phyloP scores from a whole-genome alignment of 2,888 invertebrate genomes.

The Macroteleia sp. region DNA sequence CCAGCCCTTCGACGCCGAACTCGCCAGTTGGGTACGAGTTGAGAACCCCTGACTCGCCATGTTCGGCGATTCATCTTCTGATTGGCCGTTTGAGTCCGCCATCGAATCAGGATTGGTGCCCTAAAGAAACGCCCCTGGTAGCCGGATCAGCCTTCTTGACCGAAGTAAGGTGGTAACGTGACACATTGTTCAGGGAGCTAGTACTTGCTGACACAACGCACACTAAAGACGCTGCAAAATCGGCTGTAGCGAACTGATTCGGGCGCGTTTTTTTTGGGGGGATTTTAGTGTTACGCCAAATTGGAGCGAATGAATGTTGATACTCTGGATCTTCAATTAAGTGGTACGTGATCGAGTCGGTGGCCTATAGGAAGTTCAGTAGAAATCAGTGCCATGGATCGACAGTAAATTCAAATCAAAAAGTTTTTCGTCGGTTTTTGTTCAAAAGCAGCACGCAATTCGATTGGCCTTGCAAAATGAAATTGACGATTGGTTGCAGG shows the following conservation, averaged over 20 bases:
- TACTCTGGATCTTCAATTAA: too few species aligned
- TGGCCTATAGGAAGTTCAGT: too few species aligned
- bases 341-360: too few species aligned
- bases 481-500: too few species aligned
- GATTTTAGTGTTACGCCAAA: background rate
- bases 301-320: background rate
- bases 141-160: conserved; percentile 69
- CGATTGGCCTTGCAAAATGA: too few species aligned
- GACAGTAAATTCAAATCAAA: too few species aligned
- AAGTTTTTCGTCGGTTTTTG: too few species aligned
- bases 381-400: too few species aligned
- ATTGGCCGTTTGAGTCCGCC: conserved; percentile 70
- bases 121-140: conserved; percentile 70
- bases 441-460: too few species aligned
- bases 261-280: background rate
- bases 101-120: conserved; percentile 69
- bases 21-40: conserved; percentile 56
- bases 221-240: conserved; percentile 69
- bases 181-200: conserved; percentile 70
- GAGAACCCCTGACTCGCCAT: conserved; percentile 82
- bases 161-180: conserved; percentile 52
- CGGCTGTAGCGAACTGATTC: background rate
- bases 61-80: conserved; percentile 69
- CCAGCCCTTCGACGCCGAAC: conserved; percentile 48
- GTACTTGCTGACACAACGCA: conserved; percentile 80